Evolutionary conservation across 2,888 invertebrate genomes (phyloP).

Genomic region (Aleiodes alternator): DNA sequence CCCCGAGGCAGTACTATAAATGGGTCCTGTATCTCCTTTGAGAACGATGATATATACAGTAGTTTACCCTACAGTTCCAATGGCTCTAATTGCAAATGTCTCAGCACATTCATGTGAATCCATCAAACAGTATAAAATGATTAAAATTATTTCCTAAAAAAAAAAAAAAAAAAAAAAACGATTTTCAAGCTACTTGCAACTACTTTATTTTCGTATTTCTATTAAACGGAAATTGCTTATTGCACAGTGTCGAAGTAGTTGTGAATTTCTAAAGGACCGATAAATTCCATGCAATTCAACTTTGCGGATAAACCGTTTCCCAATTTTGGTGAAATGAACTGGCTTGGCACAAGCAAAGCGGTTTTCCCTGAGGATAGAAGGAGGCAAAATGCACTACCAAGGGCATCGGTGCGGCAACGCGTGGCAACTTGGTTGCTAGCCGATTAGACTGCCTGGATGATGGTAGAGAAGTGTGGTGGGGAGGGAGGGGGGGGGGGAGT

Average conservation of each 20-base stretch:
- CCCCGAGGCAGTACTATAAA: slow-evolving; percentile 62
- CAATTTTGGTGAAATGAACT: slow-evolving; percentile 38
- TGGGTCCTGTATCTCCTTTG: slow-evolving; percentile 60
- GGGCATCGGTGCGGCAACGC: slow-evolving; percentile 37
- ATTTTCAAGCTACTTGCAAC: background rate
- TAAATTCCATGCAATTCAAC: slow-evolving; percentile 36
- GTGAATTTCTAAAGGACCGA: slow-evolving; percentile 30
- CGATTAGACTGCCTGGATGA: slow-evolving; percentile 37
- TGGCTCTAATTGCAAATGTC: slow-evolving; percentile 62
- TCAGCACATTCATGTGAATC: no score
- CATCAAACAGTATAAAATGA: no score
- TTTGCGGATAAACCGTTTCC: slow-evolving; percentile 29
- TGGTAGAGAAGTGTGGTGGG: slow-evolving; percentile 16
- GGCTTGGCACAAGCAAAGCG: slow-evolving; percentile 33
- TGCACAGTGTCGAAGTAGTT: slow-evolving; percentile 9
- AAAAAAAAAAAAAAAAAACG: no score
- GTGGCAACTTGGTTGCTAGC: slow-evolving; percentile 42
- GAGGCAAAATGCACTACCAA: slow-evolving; percentile 27
- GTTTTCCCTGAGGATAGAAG: slow-evolving; percentile 26
- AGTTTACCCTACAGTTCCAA: slow-evolving; percentile 61
- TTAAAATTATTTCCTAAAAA: no score
- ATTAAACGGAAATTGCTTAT: slow-evolving; percentile 9
- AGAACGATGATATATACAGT: slow-evolving; percentile 55
- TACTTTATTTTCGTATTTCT: slow-evolving; percentile 1
- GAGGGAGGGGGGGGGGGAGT: background rate